These are phyloP conservation scores for Alethe diademata DNA, from an alignment of 2,113 vertebrate species.

Conservation along the genomic window DNA sequence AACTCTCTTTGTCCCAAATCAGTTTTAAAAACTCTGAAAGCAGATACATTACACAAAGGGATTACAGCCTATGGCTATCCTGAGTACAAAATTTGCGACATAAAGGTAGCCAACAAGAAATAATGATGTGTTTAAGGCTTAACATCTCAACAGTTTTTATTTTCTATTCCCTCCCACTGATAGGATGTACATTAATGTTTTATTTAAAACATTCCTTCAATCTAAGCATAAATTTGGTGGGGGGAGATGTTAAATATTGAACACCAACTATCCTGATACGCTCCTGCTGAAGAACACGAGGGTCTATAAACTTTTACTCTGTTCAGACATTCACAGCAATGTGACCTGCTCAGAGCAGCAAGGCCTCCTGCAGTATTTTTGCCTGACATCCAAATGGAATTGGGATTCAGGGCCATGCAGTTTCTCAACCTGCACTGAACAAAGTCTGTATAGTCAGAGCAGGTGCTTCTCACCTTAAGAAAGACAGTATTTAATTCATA, in stretches of 20 bases:
- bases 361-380: not conserved
- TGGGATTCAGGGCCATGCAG: not conserved
- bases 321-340: not conserved
- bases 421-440: not conserved
- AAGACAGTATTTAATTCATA: not conserved
- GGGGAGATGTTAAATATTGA: not conserved
- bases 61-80: not conserved
- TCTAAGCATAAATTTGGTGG: not conserved
- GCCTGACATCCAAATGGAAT: not conserved
- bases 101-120: not conserved
- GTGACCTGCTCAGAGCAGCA: not conserved
- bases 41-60: conserved; percentile 5
- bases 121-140: not conserved
- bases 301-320: not conserved
- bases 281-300: not conserved
- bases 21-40: not conserved
- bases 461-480: not conserved
- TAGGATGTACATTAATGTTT: not conserved
- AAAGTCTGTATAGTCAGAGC: not conserved
- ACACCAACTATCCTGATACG: not conserved
- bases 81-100: not conserved
- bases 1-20: not conserved
- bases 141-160: not conserved
- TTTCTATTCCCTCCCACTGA: not conserved
- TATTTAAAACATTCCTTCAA: not conserved